phyloP scores from a whole-genome alignment of 2,797 vertebrate genomes.

The Argyrosomus regius region DNA sequence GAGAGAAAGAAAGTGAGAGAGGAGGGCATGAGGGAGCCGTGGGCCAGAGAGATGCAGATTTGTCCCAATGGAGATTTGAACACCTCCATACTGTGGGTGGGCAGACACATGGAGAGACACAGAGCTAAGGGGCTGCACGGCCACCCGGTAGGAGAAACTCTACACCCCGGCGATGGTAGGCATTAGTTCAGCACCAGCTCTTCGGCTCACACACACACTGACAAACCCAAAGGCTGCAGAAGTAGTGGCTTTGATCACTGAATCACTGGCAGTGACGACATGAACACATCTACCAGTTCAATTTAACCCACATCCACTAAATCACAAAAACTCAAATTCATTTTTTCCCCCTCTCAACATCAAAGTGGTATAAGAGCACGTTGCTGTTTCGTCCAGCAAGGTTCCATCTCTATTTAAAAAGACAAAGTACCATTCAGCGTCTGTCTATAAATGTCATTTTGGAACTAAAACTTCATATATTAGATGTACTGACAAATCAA shows the following conservation, averaged over 20 bases:
- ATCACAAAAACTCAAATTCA: slow-evolving; percentile 59
- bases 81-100: slow-evolving; percentile 82
- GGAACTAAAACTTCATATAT: slow-evolving; percentile 54
- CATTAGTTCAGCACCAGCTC: slow-evolving; percentile 80
- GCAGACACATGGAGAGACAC: slow-evolving; percentile 73
- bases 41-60: slow-evolving; percentile 78
- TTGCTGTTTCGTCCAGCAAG: slow-evolving; percentile 34
- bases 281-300: slow-evolving; percentile 56
- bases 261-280: slow-evolving; percentile 71
- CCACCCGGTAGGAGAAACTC: slow-evolving; percentile 79
- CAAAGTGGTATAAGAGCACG: slow-evolving; percentile 53
- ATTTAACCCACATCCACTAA: slow-evolving; percentile 73
- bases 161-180: slow-evolving; percentile 66
- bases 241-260: slow-evolving; percentile 72
- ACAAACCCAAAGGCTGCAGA: slow-evolving; percentile 71
- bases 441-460: slow-evolving; percentile 54
- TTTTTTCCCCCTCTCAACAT: slow-evolving; percentile 44
- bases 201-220: slow-evolving; percentile 57
- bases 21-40: slow-evolving; percentile 47
- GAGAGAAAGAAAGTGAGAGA: slow-evolving; percentile 29
- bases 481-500: slow-evolving; percentile 64
- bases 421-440: slow-evolving; percentile 42
- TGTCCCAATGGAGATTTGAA: slow-evolving; percentile 76
- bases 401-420: slow-evolving; percentile 34
- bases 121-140: slow-evolving; percentile 74